Conservation (phyloP, 2,888 invertebrate genomes). For the Oxyteleia sp. region DNA sequence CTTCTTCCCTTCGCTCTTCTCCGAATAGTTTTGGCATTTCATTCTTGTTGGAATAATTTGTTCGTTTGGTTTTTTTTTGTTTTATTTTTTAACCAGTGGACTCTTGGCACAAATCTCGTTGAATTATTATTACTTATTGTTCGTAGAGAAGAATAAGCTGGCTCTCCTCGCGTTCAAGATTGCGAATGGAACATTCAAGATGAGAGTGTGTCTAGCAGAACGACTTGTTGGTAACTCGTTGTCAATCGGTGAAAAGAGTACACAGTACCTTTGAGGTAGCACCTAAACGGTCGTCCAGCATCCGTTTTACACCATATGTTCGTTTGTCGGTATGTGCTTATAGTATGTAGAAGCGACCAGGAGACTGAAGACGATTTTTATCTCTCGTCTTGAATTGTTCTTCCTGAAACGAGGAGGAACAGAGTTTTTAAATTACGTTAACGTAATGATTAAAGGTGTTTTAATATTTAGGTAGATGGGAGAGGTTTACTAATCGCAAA, state of each 20-base stretch:
- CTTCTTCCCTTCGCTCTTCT: not conserved
- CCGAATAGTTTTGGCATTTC: not conserved
- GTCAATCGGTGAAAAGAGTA: constrained; percentile 69
- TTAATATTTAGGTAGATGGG: no score
- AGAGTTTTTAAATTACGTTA: no score
- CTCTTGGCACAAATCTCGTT: constrained; percentile 72
- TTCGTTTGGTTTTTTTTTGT: not conserved
- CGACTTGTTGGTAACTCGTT: constrained; percentile 71
- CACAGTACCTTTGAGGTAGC: constrained; percentile 72
- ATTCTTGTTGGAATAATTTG: no score
- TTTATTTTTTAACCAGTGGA: constrained; percentile 26
- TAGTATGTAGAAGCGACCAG: constrained; percentile 50
- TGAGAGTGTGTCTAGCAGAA: constrained; percentile 61
- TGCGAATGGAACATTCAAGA: constrained; percentile 62
- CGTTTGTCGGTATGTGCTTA: constrained; percentile 55
- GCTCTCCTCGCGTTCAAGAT: constrained; percentile 41
- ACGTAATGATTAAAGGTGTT: no score
- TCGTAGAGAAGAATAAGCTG: constrained; percentile 52
- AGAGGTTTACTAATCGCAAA: no score
- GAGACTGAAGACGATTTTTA: constrained; percentile 47
- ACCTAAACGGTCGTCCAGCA: constrained; percentile 72
- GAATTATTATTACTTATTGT: constrained; percentile 68
- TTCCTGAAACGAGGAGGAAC: constrained; percentile 47
- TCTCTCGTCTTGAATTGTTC: constrained; percentile 61
- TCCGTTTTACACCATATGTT: constrained; percentile 61